Evolutionary conservation across 2,113 vertebrate genomes (phyloP).

Genomic region (Eudyptes chrysolophus): DNA sequence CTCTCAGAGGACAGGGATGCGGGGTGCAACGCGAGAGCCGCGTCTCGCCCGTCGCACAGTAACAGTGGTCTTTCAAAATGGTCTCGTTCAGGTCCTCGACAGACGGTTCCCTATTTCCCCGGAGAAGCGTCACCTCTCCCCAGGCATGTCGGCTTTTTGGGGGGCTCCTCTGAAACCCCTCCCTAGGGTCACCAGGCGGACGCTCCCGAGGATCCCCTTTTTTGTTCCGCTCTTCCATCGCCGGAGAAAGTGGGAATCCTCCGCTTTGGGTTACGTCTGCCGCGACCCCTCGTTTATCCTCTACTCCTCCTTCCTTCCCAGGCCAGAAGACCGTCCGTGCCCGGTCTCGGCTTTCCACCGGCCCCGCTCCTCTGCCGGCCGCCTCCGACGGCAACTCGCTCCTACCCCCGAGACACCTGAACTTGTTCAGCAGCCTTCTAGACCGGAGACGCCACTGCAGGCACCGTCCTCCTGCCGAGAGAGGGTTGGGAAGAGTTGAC

Average conservation of each 20-base stretch:
- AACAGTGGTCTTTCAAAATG: not conserved
- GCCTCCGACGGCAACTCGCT: fast-evolving
- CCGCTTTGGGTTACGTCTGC: not conserved
- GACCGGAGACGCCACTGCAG: not conserved
- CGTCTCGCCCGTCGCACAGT: fast-evolving
- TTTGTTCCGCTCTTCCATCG: fast-evolving
- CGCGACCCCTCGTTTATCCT: fast-evolving
- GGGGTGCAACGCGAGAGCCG: fast-evolving
- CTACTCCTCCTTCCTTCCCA: not conserved
- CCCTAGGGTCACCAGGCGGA: fast-evolving
- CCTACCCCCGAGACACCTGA: fast-evolving
- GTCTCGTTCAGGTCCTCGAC: fast-evolving
- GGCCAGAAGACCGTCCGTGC: fast-evolving
- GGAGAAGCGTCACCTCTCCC: fast-evolving
- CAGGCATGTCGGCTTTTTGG: fast-evolving
- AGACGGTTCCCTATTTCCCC: fast-evolving
- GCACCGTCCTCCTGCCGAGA: not conserved
- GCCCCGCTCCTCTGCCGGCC: fast-evolving
- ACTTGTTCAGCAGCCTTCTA: not conserved
- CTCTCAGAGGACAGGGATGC: fast-evolving
- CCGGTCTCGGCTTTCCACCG: not conserved
- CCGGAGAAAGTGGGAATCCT: fast-evolving
- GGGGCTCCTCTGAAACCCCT: fast-evolving
- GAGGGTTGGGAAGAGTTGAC: not conserved
- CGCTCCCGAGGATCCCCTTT: not conserved